These are phyloP conservation scores for Darevskia mixta DNA, from an alignment of 2,797 vertebrate genomes.

Conservation along the genomic window DNA sequence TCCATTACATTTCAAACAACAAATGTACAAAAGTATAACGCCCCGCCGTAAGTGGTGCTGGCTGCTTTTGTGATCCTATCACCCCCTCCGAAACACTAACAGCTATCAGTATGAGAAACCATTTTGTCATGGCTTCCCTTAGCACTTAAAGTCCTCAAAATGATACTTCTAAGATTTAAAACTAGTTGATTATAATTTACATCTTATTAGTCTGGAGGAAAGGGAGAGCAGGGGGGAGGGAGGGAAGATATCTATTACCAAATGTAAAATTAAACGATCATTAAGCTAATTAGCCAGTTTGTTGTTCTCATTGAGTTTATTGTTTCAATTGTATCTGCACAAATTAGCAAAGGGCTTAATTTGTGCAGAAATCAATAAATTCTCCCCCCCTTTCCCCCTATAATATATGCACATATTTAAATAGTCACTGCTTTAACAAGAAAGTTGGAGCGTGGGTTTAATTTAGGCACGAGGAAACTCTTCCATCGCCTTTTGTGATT, in stretches of 20 bases:
- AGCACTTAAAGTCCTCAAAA: slow-evolving; percentile 53
- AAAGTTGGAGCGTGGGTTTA: not conserved
- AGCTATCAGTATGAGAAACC: not conserved
- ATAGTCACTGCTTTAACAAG: slow-evolving; percentile 49
- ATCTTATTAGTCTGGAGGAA: slow-evolving; percentile 59
- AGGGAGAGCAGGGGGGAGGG: not conserved
- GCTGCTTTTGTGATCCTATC: not conserved
- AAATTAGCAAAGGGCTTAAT: slow-evolving; percentile 72
- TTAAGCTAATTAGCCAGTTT: slow-evolving; percentile 73
- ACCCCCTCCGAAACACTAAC: not conserved
- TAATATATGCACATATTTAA: slow-evolving; percentile 60
- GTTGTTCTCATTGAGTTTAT: slow-evolving; percentile 72
- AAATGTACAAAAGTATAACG: not conserved
- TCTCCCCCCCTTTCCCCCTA: slow-evolving; percentile 35
- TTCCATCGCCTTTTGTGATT: not conserved
- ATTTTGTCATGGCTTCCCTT: slow-evolving; percentile 25
- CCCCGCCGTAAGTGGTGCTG: not conserved
- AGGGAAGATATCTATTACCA: slow-evolving; percentile 66
- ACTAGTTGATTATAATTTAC: slow-evolving; percentile 69
- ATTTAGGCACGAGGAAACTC: slow-evolving; percentile 5
- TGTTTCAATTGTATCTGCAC: slow-evolving; percentile 64
- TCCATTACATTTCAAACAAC: not conserved
- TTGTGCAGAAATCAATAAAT: slow-evolving; percentile 70
- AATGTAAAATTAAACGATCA: slow-evolving; percentile 77
- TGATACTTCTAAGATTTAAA: slow-evolving; percentile 66